Evolutionary conservation across 2,113 vertebrate genomes (phyloP).

Genomic region (Pogonocichla stellata): DNA sequence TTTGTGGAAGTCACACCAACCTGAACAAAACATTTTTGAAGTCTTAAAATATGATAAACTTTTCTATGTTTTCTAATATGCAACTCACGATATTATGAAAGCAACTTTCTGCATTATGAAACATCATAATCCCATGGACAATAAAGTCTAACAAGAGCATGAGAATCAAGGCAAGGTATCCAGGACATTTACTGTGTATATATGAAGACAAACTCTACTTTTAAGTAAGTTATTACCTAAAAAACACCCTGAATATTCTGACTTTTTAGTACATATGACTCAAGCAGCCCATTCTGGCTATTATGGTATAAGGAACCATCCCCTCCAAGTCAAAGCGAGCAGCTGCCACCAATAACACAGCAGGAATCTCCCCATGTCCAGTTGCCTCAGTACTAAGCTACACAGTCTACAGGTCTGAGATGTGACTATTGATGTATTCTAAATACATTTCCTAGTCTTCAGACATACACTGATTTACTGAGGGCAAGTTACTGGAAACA

Average conservation of each 20-base stretch:
- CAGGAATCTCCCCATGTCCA: not conserved
- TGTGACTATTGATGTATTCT: not conserved
- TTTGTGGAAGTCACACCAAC: constrained; percentile 75
- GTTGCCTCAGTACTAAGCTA: not conserved
- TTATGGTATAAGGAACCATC: not conserved
- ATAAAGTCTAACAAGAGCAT: not conserved
- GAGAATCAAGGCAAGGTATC: not conserved
- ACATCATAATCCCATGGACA: not conserved
- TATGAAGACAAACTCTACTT: not conserved
- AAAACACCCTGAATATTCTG: not conserved
- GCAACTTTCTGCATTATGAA: not conserved
- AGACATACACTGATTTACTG: not conserved
- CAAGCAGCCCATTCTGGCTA: not conserved
- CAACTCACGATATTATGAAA: not conserved
- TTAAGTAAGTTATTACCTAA: not conserved
- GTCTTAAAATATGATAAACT: constrained; percentile 10
- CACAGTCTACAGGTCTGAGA: not conserved
- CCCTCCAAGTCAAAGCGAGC: not conserved
- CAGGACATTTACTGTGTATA: not conserved
- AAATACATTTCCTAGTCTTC: not conserved
- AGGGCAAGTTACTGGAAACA: not conserved
- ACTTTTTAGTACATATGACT: not conserved
- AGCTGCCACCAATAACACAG: not conserved
- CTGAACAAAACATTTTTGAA: constrained; percentile 73
- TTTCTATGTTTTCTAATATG: not conserved